phyloP scores from a whole-genome alignment of 1,140 invertebrate species.

The Sycobia sp. region DNA sequence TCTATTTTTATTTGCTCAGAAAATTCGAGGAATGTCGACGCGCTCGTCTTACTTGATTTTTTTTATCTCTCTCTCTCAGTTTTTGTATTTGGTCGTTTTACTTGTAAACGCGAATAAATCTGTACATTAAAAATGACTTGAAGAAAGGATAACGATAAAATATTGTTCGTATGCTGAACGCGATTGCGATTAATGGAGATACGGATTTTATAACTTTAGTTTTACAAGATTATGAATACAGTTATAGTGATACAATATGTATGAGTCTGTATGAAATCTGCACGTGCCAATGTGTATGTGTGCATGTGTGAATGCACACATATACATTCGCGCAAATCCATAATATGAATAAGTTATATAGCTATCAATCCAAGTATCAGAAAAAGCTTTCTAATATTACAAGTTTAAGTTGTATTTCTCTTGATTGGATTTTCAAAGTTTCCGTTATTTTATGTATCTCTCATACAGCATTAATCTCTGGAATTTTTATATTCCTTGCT shows the following conservation, averaged over 20 bases:
- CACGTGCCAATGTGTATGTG: not conserved
- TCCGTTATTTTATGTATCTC: conserved; percentile 5
- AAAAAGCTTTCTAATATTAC: conserved; percentile 31
- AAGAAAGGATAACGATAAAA: conserved; percentile 24
- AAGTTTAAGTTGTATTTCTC: conserved; percentile 13
- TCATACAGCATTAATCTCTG: not conserved
- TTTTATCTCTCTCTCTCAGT: conserved; percentile 1
- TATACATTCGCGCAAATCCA: not conserved
- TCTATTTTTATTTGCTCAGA: not conserved
- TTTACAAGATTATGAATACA: conserved; percentile 18
- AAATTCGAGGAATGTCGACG: conserved; percentile 14
- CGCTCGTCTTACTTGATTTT: conserved; percentile 16
- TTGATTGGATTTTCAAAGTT: not conserved
- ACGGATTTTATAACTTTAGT: conserved; percentile 15
- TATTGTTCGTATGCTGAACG: conserved; percentile 12
- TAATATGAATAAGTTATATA: not conserved
- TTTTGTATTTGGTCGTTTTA: not conserved
- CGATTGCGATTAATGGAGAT: conserved; percentile 4
- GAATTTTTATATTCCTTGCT: conserved; percentile 6
- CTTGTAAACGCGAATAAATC: conserved; percentile 9
- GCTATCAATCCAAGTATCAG: conserved; percentile 36
- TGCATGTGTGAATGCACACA: not conserved
- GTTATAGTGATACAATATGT: conserved; percentile 31
- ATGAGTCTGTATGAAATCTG: conserved; percentile 19
- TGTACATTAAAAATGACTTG: conserved; percentile 19